phyloP scores from a whole-genome alignment of 92 coral and sea anemone genomes.

The Siderastrea siderea region DNA sequence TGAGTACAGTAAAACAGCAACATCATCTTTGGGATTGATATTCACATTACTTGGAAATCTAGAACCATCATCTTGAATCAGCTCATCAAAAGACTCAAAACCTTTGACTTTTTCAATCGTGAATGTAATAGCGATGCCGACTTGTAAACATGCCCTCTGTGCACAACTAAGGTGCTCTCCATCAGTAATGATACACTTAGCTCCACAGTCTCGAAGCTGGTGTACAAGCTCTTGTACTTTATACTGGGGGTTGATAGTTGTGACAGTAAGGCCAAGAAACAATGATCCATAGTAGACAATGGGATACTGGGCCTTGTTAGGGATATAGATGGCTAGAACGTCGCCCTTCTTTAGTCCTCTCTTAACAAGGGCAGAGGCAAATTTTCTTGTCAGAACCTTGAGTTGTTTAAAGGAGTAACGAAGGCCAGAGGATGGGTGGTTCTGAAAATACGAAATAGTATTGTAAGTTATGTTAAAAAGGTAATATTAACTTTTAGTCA shows the following conservation, averaged over 20 bases:
- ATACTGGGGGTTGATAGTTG: slow-evolving; percentile 76
- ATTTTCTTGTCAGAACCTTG: background rate
- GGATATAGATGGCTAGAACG: slow-evolving; percentile 57
- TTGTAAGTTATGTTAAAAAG: too few relatives aligned
- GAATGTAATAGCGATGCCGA: slow-evolving; percentile 67
- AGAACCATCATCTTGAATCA: slow-evolving; percentile 82
- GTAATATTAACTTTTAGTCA: too few relatives aligned
- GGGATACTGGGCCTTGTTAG: slow-evolving; percentile 65
- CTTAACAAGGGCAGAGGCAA: slow-evolving; percentile 69
- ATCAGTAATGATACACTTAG: slow-evolving; percentile 78
- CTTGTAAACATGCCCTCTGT: slow-evolving; percentile 40
- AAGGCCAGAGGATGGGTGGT: background rate
- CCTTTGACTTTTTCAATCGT: slow-evolving; percentile 78
- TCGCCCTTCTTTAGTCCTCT: slow-evolving; percentile 88
- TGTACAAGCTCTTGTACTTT: slow-evolving; percentile 69
- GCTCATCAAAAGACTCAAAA: slow-evolving; percentile 70
- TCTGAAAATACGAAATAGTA: background rate
- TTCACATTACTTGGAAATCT: slow-evolving; percentile 70
- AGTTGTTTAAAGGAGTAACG: slow-evolving; percentile 1
- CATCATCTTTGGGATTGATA: slow-evolving; percentile 83
- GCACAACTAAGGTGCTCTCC: slow-evolving; percentile 66
- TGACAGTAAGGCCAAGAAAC: slow-evolving; percentile 75
- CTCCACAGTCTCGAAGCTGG: slow-evolving; percentile 78
- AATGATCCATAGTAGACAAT: slow-evolving; percentile 75
- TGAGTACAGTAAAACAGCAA: slow-evolving; percentile 78